Evolutionary conservation across 1,140 invertebrate genomes (phyloP).

Genomic region (Rhagoletis pomonella): DNA sequence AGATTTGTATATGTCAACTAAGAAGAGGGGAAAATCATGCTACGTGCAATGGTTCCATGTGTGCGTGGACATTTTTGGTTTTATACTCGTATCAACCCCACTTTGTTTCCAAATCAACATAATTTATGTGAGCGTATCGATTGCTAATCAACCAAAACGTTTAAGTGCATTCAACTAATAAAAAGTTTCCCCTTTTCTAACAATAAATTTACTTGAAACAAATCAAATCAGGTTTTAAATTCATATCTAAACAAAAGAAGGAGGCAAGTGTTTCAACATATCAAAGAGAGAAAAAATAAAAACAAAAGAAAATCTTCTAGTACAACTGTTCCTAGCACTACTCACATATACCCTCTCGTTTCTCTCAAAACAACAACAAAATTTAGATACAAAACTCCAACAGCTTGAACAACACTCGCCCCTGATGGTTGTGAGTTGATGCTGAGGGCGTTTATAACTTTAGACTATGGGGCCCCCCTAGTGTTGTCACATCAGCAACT

Average conservation of each 20-base stretch:
- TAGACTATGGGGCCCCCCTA: neutral
- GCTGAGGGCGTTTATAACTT: neutral
- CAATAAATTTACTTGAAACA: neutral
- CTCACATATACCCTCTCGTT: neutral
- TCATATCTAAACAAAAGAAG: neutral
- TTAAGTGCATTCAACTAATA: neutral
- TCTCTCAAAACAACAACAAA: neutral
- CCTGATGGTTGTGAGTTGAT: neutral
- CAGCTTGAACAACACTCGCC: neutral
- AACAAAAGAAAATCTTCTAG: neutral
- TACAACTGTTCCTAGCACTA: neutral
- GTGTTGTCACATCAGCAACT: constrained; percentile 7
- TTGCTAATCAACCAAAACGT: neutral
- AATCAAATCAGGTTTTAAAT: neutral
- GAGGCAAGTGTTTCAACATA: neutral
- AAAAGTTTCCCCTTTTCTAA: neutral
- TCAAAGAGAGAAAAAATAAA: neutral
- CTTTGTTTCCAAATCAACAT: neutral
- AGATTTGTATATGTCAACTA: neutral
- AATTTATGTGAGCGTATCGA: constrained; percentile 45
- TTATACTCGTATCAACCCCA: too few relatives aligned
- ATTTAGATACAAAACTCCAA: too few relatives aligned
- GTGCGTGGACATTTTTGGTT: neutral
- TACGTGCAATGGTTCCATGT: neutral
- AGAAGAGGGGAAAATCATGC: neutral